phyloP scores from a whole-genome alignment of 1,140 invertebrate species.

The Cotesia typhae region DNA sequence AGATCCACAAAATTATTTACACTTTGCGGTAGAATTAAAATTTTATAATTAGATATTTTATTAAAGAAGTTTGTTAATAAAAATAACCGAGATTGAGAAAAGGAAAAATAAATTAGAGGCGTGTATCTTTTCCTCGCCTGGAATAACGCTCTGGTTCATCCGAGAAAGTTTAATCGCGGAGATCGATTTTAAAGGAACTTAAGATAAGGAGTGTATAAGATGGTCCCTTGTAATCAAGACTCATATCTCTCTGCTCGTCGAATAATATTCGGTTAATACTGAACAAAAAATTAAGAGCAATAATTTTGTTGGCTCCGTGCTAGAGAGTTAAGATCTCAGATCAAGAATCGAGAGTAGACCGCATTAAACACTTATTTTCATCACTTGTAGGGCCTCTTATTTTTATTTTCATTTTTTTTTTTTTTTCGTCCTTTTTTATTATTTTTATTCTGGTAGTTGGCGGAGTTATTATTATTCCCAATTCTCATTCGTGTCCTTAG shows the following conservation, averaged over 20 bases:
- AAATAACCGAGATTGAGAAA: too few relatives aligned
- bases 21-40: too few relatives aligned
- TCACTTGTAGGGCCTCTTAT: neutral
- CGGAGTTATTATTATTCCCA: slow-evolving; percentile 5
- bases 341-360: neutral
- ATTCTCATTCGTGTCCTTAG: slow-evolving; percentile 27
- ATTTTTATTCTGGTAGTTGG: neutral
- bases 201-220: neutral
- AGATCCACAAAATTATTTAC: too few relatives aligned
- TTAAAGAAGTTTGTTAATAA: too few relatives aligned
- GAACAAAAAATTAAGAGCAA: slow-evolving; percentile 15
- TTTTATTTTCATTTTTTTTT: neutral
- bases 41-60: too few relatives aligned
- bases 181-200: neutral
- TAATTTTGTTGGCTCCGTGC: neutral
- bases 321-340: neutral
- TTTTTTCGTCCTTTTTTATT: neutral
- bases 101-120: neutral
- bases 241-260: slow-evolving; percentile 9
- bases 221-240: slow-evolving; percentile 14
- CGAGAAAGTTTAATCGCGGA: slow-evolving; percentile 1
- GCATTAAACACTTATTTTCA: neutral
- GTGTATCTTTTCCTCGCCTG: slow-evolving; percentile 23
- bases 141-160: slow-evolving; percentile 27
- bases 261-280: neutral